These are phyloP conservation scores for Melanotaenia pygmaea DNA, from an alignment of 2,797 vertebrate genomes.

Conservation along the genomic window DNA sequence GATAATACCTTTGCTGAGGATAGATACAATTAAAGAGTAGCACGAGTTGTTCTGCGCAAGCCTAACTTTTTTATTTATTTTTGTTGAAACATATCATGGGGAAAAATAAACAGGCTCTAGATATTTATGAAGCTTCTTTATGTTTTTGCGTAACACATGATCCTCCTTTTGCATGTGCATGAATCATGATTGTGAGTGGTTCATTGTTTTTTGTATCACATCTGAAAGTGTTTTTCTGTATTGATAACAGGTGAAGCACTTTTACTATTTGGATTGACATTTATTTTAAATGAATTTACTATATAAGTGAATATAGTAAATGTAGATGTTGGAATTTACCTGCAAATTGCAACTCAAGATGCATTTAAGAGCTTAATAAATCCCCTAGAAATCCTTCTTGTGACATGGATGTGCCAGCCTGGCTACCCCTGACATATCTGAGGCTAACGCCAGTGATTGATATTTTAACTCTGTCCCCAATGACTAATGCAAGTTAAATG, in stretches of 20 bases:
- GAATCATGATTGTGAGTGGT: conserved; percentile 5
- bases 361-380: conserved; percentile 32
- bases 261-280: not conserved
- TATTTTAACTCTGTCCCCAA: conserved; percentile 61
- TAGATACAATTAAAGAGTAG: conserved; percentile 15
- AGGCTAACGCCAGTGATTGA: conserved; percentile 52
- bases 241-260: not conserved
- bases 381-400: conserved; percentile 43
- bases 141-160: not conserved
- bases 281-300: not conserved
- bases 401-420: conserved; percentile 30
- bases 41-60: not conserved
- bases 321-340: conserved; percentile 1
- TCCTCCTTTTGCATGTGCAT: not conserved
- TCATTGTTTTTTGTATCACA: not conserved
- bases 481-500: conserved; percentile 72
- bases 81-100: conserved; percentile 2
- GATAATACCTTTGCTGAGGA: not conserved
- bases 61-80: not conserved
- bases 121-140: conserved; percentile 15
- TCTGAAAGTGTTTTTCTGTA: conserved; percentile 1
- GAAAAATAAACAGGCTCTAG: not conserved
- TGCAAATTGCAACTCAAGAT: conserved; percentile 20
- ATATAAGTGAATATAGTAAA: conserved; percentile 8
- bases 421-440: conserved; percentile 46